Base-by-base conservation (phyloP, 64 coral and sea anemone genomes). In the Porites australiensis region DNA sequence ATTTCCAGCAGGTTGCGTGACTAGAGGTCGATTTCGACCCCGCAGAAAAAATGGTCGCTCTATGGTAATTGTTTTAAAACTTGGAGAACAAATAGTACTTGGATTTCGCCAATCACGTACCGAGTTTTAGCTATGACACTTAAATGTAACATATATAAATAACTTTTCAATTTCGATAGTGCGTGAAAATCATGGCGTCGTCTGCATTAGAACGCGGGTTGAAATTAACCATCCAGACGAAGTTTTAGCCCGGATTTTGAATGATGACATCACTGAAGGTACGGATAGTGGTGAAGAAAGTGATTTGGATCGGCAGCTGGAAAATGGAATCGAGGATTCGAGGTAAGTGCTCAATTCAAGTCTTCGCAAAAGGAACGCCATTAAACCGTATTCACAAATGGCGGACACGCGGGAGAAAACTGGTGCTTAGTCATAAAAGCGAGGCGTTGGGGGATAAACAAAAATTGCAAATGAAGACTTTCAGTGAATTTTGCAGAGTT, bases 221-320 rank as follows among this genome's bases (percentile, higher is more conserved):
- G 62, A 18, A 18, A 13, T 64, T 16, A 64, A 19, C 62, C 8
- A 14, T 14, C 13, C 13, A 18, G 62, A 64, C 0, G 62, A 64
- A 19, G 13, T 64, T 19, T 64, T 64, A 64, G 62, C 62, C 13
- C 13, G 62, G 18, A 64, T 64, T 64, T 64, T 64, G 4, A 16
- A 64, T 19, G 62, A 64, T 4, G 62, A 64, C 13, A 64, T 16
- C 18, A 4, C 82, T 44, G 82, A 86, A 86, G 82, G 82, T 20
- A 65, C 70, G 50, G 64, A 61, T 50, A 86, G 82, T 86, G 10
- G 43, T 11, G 82, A 86, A 48, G 82, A 84, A 53, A 84, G 81
- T 84, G 81, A 67, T 65, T 65, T 84, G 20, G 61, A 84, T 46
- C 57, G 61, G 46, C 81, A 84, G 64, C 64, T 84, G 44, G 27